Base-by-base conservation (phyloP, 2,113 vertebrate genomes). In the Syngnathus floridae region DNA sequence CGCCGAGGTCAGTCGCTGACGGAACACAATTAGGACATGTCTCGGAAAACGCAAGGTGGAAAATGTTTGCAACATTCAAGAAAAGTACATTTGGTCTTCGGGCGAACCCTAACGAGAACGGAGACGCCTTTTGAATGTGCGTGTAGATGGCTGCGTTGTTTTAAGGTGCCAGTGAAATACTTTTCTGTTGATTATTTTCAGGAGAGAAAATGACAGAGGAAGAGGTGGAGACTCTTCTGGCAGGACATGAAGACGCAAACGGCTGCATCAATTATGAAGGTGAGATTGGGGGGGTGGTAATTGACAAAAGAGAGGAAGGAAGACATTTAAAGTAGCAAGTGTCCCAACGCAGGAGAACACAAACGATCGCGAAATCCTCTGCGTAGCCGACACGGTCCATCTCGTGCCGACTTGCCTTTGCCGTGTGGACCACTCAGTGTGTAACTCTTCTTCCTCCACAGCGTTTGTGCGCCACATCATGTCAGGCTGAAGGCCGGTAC, bases 231-330 rank as follows among this genome's bases (percentile, higher is more conserved):
- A 92, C 89, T 26, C 87, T 98, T 61, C 83, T 98, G 82, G 92
- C 92, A 0, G 94, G 94, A 63, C 95, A 98, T 0, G 95, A 98
- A 87, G 94, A 97, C 80, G 92, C 93, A 75, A 96, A 98, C 11
- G 95, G 95, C n/a, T 95, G 93, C 88, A 95, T 98, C 86, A 96
- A 96, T 86, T 98, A 98, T 19, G 95, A 98, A 94, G 95, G 95
- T 97, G 76, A 90, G 87, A 21, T 43, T 11, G 11, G 16, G 26
- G n/a, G 7, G 8, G 62, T 49, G 1, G 11, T 36, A 48, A 31
- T 64, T 26, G 14, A 35, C 26, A 7, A 22, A 11, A 26, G 12
- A 4, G 7, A 54, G 26, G 21, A 14, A 31, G 52, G 52, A 31
- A 31, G 13, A 10, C 13, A 55, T 55, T 55, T 55, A 13, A 31